A percentile compares a stretch with the other conserved stretches of the same genome.
Evolutionary conservation across 1,140 invertebrate species (phyloP).

Genomic region (Pseudomyrmex cubaensis): DNA sequence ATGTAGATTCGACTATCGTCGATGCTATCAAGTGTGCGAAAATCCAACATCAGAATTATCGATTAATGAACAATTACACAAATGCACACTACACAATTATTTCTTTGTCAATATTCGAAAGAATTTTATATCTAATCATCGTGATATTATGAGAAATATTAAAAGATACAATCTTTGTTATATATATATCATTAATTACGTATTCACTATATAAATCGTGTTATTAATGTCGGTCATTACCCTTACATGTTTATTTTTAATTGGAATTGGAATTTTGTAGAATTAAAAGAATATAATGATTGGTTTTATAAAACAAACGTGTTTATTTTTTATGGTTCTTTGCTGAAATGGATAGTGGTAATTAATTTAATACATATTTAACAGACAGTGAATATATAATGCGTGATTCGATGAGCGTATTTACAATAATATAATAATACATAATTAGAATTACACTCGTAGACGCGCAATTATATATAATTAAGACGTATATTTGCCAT

Average conservation of each 20-base stretch:
- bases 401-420: conserved; percentile 75
- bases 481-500: conserved; percentile 53
- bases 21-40: conserved; percentile 9
- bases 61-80: not conserved
- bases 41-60: conserved; percentile 26
- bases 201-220: not conserved
- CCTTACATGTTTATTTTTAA: not conserved
- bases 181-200: not conserved
- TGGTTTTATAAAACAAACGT: conserved; percentile 74
- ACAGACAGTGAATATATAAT: conserved; percentile 71
- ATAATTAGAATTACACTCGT: conserved; percentile 67
- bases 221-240: not conserved
- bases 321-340: conserved; percentile 74
- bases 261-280: conserved; percentile 26
- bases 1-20: conserved; percentile 8
- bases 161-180: not conserved
- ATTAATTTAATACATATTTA: conserved; percentile 76
- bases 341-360: conserved; percentile 74
- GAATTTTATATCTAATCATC: not conserved
- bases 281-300: conserved; percentile 20
- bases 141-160: not conserved
- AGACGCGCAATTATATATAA: conserved; percentile 46
- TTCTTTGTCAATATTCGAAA: not conserved
- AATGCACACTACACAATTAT: conserved; percentile 5
- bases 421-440: conserved; percentile 71